Base-by-base conservation (phyloP, 2,888 invertebrate genomes). In the Synanthedon formicaeformis region DNA sequence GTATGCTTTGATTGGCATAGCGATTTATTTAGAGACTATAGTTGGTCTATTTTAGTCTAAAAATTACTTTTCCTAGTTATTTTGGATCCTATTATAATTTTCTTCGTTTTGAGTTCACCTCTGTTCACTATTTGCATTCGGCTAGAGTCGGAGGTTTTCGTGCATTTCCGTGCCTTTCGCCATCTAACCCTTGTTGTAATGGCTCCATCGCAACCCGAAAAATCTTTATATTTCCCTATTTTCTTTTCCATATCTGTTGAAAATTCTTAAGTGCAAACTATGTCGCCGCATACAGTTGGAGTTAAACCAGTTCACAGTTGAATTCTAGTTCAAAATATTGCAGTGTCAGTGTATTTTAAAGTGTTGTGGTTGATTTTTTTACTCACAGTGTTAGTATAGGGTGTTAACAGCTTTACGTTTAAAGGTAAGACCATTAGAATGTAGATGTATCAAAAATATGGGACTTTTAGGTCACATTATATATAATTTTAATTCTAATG, bases 81-180 rank as follows among this genome's bases (percentile, higher is more conserved):
- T 34, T 34, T 34, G 34, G 34, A 34, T 10, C 34, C 2, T 34
- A 34, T n/a, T n/a, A n/a, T n/a, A 6, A 27, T 8, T 34, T 8
- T 34, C 10, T 3, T 34, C 34, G 34, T 34, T 45, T 45, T 55
- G 56, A 75, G 61, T 81, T 59, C 81, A 63, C 51, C 71, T 63
- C 86, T 83, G 81, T 55, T 34, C 50, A 56, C 55, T 66, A 78
- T 85, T 81, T 81, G 78, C 78, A 81, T 78, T 87, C 86, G 87
- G 79, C 55, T 50, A 57, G 50, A 59, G 58, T 86, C 86, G 86
- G 75, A 57, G 57, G 51, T 55, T 60, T 62, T 85, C 87, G 87
- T 73, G 70, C 67, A 73, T 77, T 83, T 86, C 79, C 86, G 85
- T 64, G 55, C 66, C 64, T 69, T 65, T 74, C 71, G 76, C 75